Base-by-base conservation (phyloP, 2,797 vertebrate species). In the Argya squamiceps region DNA sequence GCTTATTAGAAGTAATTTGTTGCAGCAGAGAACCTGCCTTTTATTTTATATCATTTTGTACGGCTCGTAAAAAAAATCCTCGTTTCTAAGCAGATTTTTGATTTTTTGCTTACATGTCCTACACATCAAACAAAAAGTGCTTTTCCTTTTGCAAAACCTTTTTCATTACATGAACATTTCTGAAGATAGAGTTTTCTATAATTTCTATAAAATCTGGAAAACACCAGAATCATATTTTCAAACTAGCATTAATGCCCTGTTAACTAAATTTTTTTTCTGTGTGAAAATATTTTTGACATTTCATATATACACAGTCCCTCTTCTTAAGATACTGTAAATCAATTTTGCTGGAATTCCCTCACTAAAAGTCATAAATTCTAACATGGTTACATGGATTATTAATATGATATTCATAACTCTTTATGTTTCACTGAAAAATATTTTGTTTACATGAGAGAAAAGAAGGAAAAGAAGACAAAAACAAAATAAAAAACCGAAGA, bases 201-300 rank as follows among this genome's bases (percentile, higher is more conserved):
- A 58, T 62, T 69, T 79, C 27, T 62, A 17, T 19, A 70, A 47
- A 62, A 77, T 21, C 10, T 47, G 18, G 26, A 79, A 89, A 85
- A 77, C 19, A 59, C 1, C 11, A 13, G 20, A 83, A 32, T 37
- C 0, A 10, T 21, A 2, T 5, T 82, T 76, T 55, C 39, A 6
- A 62, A 26, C 14, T 58, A 53, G 0, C 2, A 6, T 32, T 70
- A 75, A 30, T 34, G 29, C 1, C 10, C 2, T 2, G 1, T n/a
- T 46, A 74, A n/a, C 7, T 32, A 67, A 50, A 43, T 10, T 2
- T 12, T 36, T 36, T 59, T 75, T 64, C 10, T 29, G 4, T 62
- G 3, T 43, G 36, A 73, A 70, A 82, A 58, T 82, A 44, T 50
- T 79, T 64, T 92, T 76, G 10, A 18, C 1, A 43, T 81, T 71